A percentile compares a stretch with the other conserved stretches of the same genome.
phyloP scores from a whole-genome alignment of 2,797 vertebrate species.

The Danio albolineatus region DNA sequence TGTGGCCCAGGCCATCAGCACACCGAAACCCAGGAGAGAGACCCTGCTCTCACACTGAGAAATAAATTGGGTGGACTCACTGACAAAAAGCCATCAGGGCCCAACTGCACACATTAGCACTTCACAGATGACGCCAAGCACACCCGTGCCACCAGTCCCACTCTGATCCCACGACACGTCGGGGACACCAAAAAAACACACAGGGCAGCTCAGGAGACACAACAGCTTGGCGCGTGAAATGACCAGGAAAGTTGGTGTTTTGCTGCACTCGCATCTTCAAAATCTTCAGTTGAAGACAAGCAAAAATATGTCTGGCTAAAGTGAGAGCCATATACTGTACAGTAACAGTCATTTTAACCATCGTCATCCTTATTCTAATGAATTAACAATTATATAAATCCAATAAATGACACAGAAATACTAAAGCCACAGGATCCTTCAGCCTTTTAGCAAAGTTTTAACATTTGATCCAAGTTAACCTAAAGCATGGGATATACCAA shows the following conservation, averaged over 20 bases:
- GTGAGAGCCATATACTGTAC: neutral
- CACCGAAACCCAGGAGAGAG: constrained; percentile 75
- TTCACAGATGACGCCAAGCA: constrained; percentile 71
- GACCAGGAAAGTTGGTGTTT: constrained; percentile 1
- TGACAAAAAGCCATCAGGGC: constrained; percentile 70
- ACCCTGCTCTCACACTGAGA: constrained; percentile 71
- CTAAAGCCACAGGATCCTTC: neutral
- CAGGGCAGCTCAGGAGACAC: constrained; percentile 48
- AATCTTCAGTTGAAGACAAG: neutral
- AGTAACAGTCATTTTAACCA: neutral
- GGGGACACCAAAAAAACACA: constrained; percentile 60
- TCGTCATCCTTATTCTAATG: neutral
- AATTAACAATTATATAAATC: neutral
- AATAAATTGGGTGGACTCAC: constrained; percentile 61
- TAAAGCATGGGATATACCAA: too few relatives aligned
- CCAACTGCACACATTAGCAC: constrained; percentile 84
- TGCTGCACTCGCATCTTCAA: neutral
- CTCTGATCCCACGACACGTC: constrained; percentile 60
- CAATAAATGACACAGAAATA: neutral
- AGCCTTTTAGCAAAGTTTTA: neutral
- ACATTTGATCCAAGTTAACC: too few relatives aligned
- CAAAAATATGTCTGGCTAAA: constrained; percentile 12
- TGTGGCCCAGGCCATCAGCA: constrained; percentile 74
- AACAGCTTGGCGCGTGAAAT: constrained; percentile 21
- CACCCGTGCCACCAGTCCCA: constrained; percentile 66